Percentiles rank a stretch among this genome's conserved stretches.
These are phyloP conservation scores for Hemicentrotus pulcherrimus DNA, from an alignment of 35 echinoderm and acorn worm genomes.

Conservation along the genomic window DNA sequence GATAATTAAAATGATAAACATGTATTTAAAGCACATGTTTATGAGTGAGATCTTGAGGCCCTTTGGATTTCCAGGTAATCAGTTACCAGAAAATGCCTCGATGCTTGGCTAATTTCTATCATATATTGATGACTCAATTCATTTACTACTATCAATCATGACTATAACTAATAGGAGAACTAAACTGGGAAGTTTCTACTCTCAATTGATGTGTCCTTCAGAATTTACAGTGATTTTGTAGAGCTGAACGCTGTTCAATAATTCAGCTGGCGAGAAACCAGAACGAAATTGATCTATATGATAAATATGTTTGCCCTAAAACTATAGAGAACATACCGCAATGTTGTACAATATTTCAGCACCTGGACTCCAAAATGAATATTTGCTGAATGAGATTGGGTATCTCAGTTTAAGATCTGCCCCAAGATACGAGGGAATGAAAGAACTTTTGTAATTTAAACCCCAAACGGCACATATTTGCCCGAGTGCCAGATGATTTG, in stretches of 20 bases:
- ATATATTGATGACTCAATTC: background rate
- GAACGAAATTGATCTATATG: background rate
- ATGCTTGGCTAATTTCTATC: too few species aligned
- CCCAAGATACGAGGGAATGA: background rate
- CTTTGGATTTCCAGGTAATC: background rate
- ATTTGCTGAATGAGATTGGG: background rate
- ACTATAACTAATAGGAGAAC: too few species aligned
- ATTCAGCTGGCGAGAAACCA: background rate
- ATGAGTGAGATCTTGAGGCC: background rate
- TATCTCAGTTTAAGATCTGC: conserved; percentile 12
- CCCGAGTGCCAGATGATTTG: conserved; percentile 26
- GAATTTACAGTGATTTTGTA: too few species aligned
- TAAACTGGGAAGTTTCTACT: too few species aligned
- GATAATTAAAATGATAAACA: background rate
- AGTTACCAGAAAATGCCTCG: background rate
- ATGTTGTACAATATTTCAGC: background rate
- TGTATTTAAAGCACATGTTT: background rate
- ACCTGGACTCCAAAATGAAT: background rate
- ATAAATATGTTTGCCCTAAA: background rate
- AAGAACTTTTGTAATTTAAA: background rate
- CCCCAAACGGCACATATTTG: conserved; percentile 12
- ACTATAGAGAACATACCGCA: background rate
- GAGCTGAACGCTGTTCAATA: too few species aligned
- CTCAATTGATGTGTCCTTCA: too few species aligned
- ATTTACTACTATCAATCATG: too few species aligned